Conservation (phyloP, 2,113 vertebrate genomes). For the Macroglossus sobrinus region DNA sequence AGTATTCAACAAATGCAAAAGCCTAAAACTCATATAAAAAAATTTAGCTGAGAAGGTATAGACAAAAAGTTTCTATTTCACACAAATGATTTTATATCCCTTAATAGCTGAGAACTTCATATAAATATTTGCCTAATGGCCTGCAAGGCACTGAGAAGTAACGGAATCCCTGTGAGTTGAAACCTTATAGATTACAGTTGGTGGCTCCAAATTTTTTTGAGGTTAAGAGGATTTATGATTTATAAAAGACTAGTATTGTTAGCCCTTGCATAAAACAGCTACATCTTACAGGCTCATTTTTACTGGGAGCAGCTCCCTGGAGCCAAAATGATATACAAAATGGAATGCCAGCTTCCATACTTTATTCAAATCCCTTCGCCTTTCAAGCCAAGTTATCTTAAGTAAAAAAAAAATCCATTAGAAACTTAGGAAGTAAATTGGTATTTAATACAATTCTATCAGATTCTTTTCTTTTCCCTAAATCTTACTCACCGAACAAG, state of each 20-base stretch:
- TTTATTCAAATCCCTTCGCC: slow-evolving; percentile 41
- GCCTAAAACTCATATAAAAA: neutral
- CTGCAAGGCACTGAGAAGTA: slow-evolving; percentile 73
- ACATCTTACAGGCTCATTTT: slow-evolving; percentile 64
- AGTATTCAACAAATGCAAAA: neutral
- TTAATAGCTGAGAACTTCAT: slow-evolving; percentile 68
- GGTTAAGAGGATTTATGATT: slow-evolving; percentile 78
- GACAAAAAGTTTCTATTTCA: slow-evolving; percentile 44
- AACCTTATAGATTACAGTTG: slow-evolving; percentile 80
- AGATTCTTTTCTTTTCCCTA: neutral
- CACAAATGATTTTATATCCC: slow-evolving; percentile 49
- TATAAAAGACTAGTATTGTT: slow-evolving; percentile 80
- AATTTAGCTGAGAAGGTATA: neutral
- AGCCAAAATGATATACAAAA: slow-evolving; percentile 69
- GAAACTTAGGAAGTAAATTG: slow-evolving; percentile 41
- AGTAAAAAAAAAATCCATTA: slow-evolving; percentile 29
- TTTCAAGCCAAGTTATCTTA: slow-evolving; percentile 55
- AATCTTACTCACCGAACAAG: slow-evolving; percentile 25
- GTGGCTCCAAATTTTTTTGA: slow-evolving; percentile 78
- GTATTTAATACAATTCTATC: slow-evolving; percentile 56
- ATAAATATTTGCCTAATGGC: slow-evolving; percentile 76
- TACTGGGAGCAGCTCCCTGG: slow-evolving; percentile 71
- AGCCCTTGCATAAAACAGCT: slow-evolving; percentile 66
- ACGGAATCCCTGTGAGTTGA: slow-evolving; percentile 74
- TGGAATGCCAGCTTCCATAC: slow-evolving; percentile 61